A percentile compares a stretch with the other conserved stretches of the same genome.
Evolutionary conservation across 2,888 invertebrate genomes (phyloP).

Genomic region (Dasypolia templi): DNA sequence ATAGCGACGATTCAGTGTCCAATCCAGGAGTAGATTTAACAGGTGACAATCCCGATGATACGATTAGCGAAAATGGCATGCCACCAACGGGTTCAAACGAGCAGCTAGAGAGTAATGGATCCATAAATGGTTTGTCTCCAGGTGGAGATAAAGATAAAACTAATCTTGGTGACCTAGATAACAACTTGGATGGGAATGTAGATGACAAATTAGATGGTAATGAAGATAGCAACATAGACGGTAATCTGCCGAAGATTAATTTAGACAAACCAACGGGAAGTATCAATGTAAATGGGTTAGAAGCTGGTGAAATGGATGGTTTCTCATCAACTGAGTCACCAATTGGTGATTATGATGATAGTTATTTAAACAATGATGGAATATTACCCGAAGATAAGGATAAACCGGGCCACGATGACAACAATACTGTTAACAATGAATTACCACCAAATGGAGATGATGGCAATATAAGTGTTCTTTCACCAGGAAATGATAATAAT

Average conservation of each 20-base stretch:
- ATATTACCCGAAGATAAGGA: not conserved
- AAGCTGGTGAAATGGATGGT: not conserved
- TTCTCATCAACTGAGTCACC: not conserved
- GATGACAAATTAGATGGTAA: not conserved
- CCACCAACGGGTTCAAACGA: not conserved
- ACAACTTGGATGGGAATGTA: not conserved
- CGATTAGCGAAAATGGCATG: conserved; percentile 1
- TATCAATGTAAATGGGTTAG: conserved; percentile 25
- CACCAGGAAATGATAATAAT: conserved; percentile 11
- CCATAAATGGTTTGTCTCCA: not conserved
- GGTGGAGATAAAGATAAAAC: not conserved
- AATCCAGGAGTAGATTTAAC: not conserved
- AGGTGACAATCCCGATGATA: not conserved
- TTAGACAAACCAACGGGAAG: not conserved
- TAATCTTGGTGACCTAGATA: not conserved
- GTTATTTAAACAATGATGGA: conserved; percentile 26
- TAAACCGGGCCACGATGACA: not conserved
- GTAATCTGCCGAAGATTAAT: not conserved
- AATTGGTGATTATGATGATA: not conserved
- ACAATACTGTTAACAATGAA: not conserved
- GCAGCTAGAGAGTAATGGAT: not conserved
- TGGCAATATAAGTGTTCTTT: conserved; percentile 6
- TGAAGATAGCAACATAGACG: not conserved
- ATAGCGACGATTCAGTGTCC: not conserved
- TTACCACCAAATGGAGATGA: not conserved